These are phyloP conservation scores for Cromileptes altivelis DNA, from an alignment of 2,113 vertebrate genomes.

Conservation along the genomic window DNA sequence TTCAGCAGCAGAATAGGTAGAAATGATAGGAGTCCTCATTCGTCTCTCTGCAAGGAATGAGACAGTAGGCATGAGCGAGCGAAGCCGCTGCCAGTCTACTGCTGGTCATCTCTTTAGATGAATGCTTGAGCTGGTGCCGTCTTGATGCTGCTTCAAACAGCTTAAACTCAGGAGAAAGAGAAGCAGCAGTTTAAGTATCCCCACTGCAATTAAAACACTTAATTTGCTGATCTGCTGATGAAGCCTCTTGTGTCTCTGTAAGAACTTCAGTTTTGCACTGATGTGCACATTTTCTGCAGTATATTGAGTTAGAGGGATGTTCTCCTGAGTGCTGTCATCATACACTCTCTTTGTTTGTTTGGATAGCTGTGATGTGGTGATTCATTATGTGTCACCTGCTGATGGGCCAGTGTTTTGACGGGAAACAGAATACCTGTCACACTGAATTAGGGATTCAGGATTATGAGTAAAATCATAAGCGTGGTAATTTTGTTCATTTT, in stretches of 20 bases:
- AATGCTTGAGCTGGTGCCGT: neutral
- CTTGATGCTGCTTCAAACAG: neutral
- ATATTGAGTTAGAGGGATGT: neutral
- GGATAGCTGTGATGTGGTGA: neutral
- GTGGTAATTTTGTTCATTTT: neutral
- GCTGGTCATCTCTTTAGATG: neutral
- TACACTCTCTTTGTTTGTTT: neutral
- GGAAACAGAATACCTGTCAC: slow-evolving; percentile 21
- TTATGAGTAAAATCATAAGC: neutral
- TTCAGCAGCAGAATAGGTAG: slow-evolving; percentile 8
- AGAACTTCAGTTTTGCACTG: slow-evolving; percentile 21
- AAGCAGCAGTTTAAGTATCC: neutral
- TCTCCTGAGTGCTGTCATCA: neutral
- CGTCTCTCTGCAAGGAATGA: neutral
- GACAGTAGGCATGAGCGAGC: neutral
- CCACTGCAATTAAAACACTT: neutral
- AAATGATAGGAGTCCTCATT: slow-evolving; percentile 10
- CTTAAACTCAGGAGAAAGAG: neutral
- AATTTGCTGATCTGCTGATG: slow-evolving; percentile 18
- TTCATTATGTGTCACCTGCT: slow-evolving; percentile 1
- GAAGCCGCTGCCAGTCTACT: neutral
- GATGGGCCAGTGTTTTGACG: slow-evolving; percentile 5
- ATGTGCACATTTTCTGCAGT: slow-evolving; percentile 25
- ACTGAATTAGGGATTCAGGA: neutral
- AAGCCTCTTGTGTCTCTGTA: slow-evolving; percentile 4